A percentile compares a stretch with the other conserved stretches of the same genome.
Evolutionary conservation across 2,888 invertebrate genomes (phyloP).

Genomic region (Pyrocoelia pectoralis): DNA sequence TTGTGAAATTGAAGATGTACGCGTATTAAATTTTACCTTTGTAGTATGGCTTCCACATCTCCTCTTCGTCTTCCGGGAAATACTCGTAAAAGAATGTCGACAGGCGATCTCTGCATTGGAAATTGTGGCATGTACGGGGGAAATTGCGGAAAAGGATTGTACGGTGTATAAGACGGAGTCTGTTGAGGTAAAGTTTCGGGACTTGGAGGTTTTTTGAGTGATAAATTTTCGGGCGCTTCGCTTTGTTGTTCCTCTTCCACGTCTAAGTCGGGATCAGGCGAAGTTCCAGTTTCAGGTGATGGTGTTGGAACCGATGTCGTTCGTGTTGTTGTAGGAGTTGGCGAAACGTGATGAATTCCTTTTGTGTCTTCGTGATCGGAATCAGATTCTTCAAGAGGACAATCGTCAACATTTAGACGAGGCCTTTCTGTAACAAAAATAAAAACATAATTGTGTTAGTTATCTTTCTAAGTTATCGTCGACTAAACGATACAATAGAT

Average conservation of each 20-base stretch:
- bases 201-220: constrained; percentile 73
- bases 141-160: constrained; percentile 62
- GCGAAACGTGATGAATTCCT: constrained; percentile 54
- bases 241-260: constrained; percentile 63
- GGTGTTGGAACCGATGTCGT: constrained; percentile 62
- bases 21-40: constrained; percentile 60
- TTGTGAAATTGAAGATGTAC: not conserved
- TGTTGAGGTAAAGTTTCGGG: constrained; percentile 49
- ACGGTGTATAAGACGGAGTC: constrained; percentile 50
- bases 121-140: constrained; percentile 50
- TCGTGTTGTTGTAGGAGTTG: constrained; percentile 46
- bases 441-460: not conserved
- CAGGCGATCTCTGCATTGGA: constrained; percentile 72
- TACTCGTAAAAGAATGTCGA: constrained; percentile 87
- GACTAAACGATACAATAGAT: too few species aligned
- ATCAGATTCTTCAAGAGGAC: constrained; percentile 61
- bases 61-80: constrained; percentile 87
- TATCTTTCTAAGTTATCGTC: too few species aligned
- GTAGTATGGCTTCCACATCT: constrained; percentile 85
- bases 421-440: constrained; percentile 56
- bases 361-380: constrained; percentile 58
- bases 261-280: constrained; percentile 63
- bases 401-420: constrained; percentile 60
- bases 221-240: constrained; percentile 80
- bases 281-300: constrained; percentile 51